phyloP scores from a whole-genome alignment of 2,113 vertebrate genomes.

The Carlito syrichta region DNA sequence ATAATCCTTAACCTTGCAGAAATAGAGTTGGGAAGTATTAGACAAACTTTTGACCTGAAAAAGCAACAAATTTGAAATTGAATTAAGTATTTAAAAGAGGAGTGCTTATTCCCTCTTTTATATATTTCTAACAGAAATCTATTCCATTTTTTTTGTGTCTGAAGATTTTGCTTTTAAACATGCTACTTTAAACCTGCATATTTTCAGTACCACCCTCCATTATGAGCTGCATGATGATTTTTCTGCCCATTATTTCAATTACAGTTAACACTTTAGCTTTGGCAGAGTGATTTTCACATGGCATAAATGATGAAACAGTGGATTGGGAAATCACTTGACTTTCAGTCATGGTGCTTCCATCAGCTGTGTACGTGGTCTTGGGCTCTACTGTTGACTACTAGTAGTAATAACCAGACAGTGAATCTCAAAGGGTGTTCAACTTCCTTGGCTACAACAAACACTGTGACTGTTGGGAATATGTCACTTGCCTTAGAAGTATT shows the following conservation, averaged over 20 bases:
- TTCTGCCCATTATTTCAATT: not conserved
- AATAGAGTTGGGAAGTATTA: not conserved
- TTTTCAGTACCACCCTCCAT: not conserved
- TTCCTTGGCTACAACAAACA: not conserved
- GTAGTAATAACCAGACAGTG: not conserved
- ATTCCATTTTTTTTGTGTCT: not conserved
- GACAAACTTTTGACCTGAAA: not conserved
- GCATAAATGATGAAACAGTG: not conserved
- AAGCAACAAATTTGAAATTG: constrained; percentile 1
- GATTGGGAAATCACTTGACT: not conserved
- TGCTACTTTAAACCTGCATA: not conserved
- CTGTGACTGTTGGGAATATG: not conserved
- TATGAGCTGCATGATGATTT: not conserved
- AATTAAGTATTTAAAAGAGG: constrained; percentile 28
- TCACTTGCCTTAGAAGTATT: not conserved
- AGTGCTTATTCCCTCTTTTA: not conserved
- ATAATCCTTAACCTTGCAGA: not conserved
- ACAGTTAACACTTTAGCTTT: not conserved
- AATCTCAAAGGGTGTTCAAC: not conserved
- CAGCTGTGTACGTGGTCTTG: not conserved
- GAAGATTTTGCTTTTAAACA: not conserved
- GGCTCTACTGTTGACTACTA: not conserved
- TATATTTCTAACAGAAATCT: not conserved
- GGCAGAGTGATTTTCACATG: not conserved
- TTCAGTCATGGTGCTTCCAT: not conserved